These are phyloP conservation scores for Scaptomyza polygonia DNA, from an alignment of 2,888 invertebrate genomes.

Conservation along the genomic window DNA sequence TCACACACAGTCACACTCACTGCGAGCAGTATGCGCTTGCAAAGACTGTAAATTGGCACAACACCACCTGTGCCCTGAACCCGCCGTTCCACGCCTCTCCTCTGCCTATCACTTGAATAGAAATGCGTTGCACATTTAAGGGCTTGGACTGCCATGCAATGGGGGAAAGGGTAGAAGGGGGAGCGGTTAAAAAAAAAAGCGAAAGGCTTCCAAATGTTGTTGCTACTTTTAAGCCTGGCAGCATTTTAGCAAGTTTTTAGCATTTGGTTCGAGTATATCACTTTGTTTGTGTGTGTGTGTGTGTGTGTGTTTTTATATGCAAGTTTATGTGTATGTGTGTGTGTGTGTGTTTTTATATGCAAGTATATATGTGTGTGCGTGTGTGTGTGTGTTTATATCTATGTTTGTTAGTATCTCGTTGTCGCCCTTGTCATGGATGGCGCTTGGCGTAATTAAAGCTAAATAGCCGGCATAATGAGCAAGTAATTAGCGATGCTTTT, in stretches of 20 bases:
- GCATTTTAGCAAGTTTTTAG: conserved; percentile 65
- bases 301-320: conserved; percentile 15
- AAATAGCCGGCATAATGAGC: conserved; percentile 81
- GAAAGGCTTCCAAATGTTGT: conserved; percentile 63
- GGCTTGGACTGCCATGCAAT: conserved; percentile 4
- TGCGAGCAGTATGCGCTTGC: conserved; percentile 12
- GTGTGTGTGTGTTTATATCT: conserved; percentile 15
- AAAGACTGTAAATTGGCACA: conserved; percentile 61
- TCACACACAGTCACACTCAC: conserved; percentile 14
- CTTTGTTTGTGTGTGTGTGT: conserved; percentile 8
- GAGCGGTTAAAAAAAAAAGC: conserved; percentile 48
- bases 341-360: conserved; percentile 19
- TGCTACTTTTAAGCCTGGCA: conserved; percentile 38
- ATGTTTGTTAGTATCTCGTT: conserved; percentile 43
- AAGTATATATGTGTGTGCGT: conserved; percentile 1
- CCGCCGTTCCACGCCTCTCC: not conserved
- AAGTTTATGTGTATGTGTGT: conserved; percentile 4
- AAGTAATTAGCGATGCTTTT: conserved; percentile 78
- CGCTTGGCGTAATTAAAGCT: conserved; percentile 79
- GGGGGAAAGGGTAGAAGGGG: not conserved
- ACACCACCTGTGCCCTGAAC: conserved; percentile 11
- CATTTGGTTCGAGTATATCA: conserved; percentile 45
- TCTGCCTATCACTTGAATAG: conserved; percentile 50
- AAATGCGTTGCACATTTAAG: conserved; percentile 69
- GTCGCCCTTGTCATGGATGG: conserved; percentile 69